Evolutionary conservation across 2,888 invertebrate species (phyloP), one percentile per base, ranked within the genome.

Genomic region (Caenorhabditis sp.): DNA sequence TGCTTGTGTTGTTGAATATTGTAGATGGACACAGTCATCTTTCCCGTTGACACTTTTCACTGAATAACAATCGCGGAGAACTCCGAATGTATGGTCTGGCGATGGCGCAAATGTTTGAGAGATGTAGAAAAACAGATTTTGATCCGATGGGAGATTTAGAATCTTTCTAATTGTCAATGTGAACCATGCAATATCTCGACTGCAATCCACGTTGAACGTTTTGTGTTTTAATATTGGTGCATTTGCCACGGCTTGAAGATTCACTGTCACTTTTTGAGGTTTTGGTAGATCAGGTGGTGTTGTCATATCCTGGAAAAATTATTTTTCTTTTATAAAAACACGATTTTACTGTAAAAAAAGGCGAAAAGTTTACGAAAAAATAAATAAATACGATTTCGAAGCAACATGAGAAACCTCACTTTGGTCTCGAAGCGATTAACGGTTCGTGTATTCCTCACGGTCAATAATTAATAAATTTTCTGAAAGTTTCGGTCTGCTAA

Each of bases 1-100:
- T 10, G 82, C 82, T 12, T 60, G 76, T 26, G 78, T 79, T n/a
- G 74, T 77, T 63, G 78, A 78, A 66, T 82, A 82, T 58, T 82
- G 77, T 10, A 82, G 62, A 5, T 77, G 72, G 10, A 82, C 56
- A n/a, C 75, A 54, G 8, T 63, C 64, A 4, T 80, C 63, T n/a
- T 27, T 59, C 1, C 67, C 69, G n/a, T 68, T 70, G 12, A 31
- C 62, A 49, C 56, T 56, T 53, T 63, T 66, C 2, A 72, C 63
- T 17, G 68, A 59, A 31, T 74, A 78, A 27, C 78, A 78, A 12
- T 71, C 63, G 7, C 63, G 50, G 7, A 69, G 26, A n/a, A 62
- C 43, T 63, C 65, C 64, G 27, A 74, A 69, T 26, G 80, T 79
- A 58, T 79, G 78, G 49, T 80, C 82, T 2, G 78, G 80, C 14